Percentiles rank a stretch among this genome's conserved stretches.
Conservation (phyloP, 1,140 invertebrate genomes). For the Holcopasites calliopsidis region DNA sequence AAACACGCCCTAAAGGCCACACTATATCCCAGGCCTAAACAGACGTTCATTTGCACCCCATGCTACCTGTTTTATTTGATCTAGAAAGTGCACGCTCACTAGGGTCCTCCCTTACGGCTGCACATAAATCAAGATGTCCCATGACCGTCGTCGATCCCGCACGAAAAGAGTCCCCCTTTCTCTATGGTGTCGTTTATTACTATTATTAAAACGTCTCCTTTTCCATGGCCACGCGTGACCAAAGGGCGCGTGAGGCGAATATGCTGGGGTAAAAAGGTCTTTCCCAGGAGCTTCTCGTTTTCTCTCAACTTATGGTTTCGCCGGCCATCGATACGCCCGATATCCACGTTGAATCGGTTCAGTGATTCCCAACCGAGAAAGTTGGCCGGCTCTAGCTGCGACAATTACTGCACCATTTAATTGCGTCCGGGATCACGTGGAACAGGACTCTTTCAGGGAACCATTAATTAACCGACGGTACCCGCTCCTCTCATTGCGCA, state of each 20-base stretch:
- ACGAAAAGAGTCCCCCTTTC: background rate
- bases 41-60: background rate
- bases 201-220: slow-evolving; percentile 32
- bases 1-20: too few relatives aligned
- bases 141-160: background rate
- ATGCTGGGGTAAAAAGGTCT: slow-evolving; percentile 13
- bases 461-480: background rate
- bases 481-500: too few relatives aligned
- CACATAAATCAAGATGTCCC: slow-evolving; percentile 25
- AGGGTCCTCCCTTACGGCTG: background rate
- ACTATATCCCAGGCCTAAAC: too few relatives aligned
- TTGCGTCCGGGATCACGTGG: too few relatives aligned
- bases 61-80: slow-evolving; percentile 22
- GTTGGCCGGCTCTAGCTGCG: background rate
- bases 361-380: background rate
- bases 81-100: background rate
- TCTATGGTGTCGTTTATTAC: slow-evolving; percentile 20
- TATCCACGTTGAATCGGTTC: background rate
- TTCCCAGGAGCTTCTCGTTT: slow-evolving; percentile 24
- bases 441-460: background rate
- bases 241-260: slow-evolving; percentile 25
- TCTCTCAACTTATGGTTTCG: slow-evolving; percentile 26
- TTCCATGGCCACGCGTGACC: slow-evolving; percentile 7
- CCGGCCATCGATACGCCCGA: slow-evolving; percentile 1
- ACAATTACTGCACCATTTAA: too few relatives aligned